Percentiles rank a stretch among this genome's conserved stretches.
Evolutionary conservation across 1,140 invertebrate genomes (phyloP).

Genomic region (Spodoptera frugiperda): DNA sequence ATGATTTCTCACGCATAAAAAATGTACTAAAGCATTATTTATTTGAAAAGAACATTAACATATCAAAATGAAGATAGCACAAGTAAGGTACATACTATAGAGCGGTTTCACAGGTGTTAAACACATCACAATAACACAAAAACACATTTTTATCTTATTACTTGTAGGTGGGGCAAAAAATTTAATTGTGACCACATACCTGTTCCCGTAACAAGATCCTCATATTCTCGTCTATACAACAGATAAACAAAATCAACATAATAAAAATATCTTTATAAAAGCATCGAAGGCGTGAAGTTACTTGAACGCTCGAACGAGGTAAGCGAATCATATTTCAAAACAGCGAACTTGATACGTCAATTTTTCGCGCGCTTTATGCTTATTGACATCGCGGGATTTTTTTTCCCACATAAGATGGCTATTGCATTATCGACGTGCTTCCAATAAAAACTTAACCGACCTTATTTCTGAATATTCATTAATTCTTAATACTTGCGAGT

Average conservation of each 20-base stretch:
- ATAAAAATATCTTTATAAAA: conserved; percentile 68
- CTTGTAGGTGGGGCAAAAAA: conserved; percentile 54
- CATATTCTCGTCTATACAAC: conserved; percentile 59
- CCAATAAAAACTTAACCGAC: conserved; percentile 11
- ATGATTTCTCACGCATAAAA: background rate
- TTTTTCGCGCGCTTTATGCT: conserved; percentile 69
- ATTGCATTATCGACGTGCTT: conserved; percentile 30
- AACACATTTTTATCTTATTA: conserved; percentile 51
- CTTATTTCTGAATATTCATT: background rate
- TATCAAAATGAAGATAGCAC: conserved; percentile 50
- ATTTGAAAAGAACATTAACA: conserved; percentile 53
- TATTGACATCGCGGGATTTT: conserved; percentile 57
- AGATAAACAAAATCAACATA: conserved; percentile 63
- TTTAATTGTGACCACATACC: conserved; percentile 61
- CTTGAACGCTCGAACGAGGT: conserved; percentile 65
- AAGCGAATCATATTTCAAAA: conserved; percentile 75
- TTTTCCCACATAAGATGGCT: conserved; percentile 30
- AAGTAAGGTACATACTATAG: background rate
- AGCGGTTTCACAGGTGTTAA: conserved; percentile 56
- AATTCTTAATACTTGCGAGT: too few relatives aligned
- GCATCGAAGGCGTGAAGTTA: conserved; percentile 57
- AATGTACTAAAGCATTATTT: conserved; percentile 29
- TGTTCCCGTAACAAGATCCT: conserved; percentile 63
- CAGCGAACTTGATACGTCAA: conserved; percentile 75
- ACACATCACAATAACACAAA: conserved; percentile 46